Conservation (phyloP, 1,140 invertebrate genomes). For the Oedothorax gibbosus region DNA sequence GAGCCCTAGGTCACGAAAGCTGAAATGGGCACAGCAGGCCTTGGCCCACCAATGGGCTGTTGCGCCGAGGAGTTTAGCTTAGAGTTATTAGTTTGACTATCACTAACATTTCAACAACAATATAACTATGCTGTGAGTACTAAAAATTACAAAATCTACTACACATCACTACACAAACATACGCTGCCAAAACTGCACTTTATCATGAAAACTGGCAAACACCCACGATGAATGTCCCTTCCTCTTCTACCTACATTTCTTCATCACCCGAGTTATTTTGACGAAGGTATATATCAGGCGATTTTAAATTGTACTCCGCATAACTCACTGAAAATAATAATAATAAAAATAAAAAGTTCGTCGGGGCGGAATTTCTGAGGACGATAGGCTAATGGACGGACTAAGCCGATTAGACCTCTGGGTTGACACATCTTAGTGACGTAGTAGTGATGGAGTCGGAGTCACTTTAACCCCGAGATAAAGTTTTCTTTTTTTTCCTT, state of each 20-base stretch:
- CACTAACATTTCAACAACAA: too few relatives aligned
- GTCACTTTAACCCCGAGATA: constrained; percentile 55
- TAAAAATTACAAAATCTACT: too few relatives aligned
- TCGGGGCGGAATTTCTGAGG: constrained; percentile 31
- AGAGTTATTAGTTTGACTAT: too few relatives aligned
- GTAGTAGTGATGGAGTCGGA: constrained; percentile 47
- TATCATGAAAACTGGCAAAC: not conserved
- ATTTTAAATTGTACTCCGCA: constrained; percentile 25
- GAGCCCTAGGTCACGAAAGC: too few relatives aligned
- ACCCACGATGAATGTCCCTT: not conserved
- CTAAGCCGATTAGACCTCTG: constrained; percentile 48
- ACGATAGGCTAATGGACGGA: constrained; percentile 56
- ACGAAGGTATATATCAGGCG: constrained; percentile 32
- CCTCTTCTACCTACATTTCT: constrained; percentile 1
- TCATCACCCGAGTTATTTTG: constrained; percentile 41
- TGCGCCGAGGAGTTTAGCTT: too few relatives aligned
- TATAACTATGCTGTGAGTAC: too few relatives aligned
- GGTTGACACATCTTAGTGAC: constrained; percentile 56
- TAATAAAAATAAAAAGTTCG: constrained; percentile 10
- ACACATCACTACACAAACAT: too few relatives aligned
- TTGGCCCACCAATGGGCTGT: too few relatives aligned
- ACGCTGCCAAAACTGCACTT: too few relatives aligned
- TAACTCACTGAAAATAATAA: constrained; percentile 18
- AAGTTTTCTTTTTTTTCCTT: constrained; percentile 33
- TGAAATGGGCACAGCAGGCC: too few relatives aligned